These are phyloP conservation scores for Macaria liturata DNA, from an alignment of 2,888 invertebrate species.

Conservation along the genomic window DNA sequence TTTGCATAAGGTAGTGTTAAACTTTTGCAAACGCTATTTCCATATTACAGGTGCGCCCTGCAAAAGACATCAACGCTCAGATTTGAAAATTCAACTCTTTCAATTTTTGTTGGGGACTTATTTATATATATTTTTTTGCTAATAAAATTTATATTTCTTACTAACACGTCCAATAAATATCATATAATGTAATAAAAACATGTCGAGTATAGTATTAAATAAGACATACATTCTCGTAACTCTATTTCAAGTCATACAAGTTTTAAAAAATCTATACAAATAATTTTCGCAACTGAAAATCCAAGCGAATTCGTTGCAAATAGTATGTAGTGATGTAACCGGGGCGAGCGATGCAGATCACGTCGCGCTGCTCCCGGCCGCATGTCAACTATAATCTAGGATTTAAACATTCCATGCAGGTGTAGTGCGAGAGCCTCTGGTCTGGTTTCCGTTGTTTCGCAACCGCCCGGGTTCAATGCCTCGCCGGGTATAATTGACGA, in stretches of 20 bases:
- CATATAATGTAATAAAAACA: no score
- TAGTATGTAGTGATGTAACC: slow-evolving; percentile 65
- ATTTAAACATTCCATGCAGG: slow-evolving; percentile 81
- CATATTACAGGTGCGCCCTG: not conserved
- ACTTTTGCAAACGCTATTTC: no score
- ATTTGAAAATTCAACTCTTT: no score
- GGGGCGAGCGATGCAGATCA: slow-evolving; percentile 59
- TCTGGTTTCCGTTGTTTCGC: slow-evolving; percentile 83
- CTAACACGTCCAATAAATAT: no score
- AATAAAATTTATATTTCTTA: no score
- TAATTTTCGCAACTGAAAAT: slow-evolving; percentile 2
- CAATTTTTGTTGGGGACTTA: no score
- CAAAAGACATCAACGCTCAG: slow-evolving; percentile 16
- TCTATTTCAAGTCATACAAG: no score
- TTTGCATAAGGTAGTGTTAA: no score
- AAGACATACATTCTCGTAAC: no score
- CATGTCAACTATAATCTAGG: slow-evolving; percentile 80
- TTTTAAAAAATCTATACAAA: no score
- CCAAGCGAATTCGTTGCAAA: slow-evolving; percentile 37
- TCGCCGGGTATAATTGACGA: slow-evolving; percentile 74
- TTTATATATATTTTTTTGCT: no score
- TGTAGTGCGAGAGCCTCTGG: slow-evolving; percentile 57
- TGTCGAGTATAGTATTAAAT: no score
- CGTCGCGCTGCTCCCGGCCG: slow-evolving; percentile 62
- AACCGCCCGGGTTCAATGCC: slow-evolving; percentile 81